A percentile compares a stretch with the other conserved stretches of the same genome.
Evolutionary conservation across 2,113 vertebrate genomes (phyloP).

Genomic region (Thinocorus orbignyianus): DNA sequence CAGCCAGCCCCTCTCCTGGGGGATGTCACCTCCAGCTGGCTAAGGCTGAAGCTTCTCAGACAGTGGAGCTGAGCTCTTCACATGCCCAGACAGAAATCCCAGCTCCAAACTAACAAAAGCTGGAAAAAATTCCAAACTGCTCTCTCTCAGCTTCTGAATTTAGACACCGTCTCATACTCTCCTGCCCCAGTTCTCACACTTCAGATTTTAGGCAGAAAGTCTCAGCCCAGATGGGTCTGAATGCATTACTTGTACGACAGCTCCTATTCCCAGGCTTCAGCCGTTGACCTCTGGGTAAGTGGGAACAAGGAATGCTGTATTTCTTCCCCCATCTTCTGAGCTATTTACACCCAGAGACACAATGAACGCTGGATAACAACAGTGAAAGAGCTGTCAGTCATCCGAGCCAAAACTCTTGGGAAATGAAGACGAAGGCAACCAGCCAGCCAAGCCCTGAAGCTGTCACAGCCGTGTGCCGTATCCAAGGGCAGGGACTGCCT

Average conservation of each 20-base stretch:
- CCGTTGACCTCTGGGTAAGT: background rate
- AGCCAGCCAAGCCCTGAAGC: background rate
- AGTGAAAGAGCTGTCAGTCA: background rate
- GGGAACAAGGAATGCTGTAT: background rate
- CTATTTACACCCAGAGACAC: background rate
- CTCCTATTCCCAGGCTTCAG: background rate
- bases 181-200: background rate
- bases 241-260: background rate
- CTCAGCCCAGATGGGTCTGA: background rate
- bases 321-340: background rate
- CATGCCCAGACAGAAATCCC: background rate
- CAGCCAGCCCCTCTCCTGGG: background rate
- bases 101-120: background rate
- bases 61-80: background rate
- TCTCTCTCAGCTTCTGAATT: background rate
- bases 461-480: background rate
- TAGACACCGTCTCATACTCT: background rate
- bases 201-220: background rate
- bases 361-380: background rate
- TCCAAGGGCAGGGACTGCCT: background rate
- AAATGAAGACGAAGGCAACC: background rate
- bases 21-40: background rate
- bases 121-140: background rate
- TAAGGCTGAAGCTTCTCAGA: background rate
- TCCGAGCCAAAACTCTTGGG: background rate